Evolutionary conservation across 2,797 vertebrate species (phyloP), one percentile per base, ranked within the genome.

Genomic region (Oreonectes daqikongensis): DNA sequence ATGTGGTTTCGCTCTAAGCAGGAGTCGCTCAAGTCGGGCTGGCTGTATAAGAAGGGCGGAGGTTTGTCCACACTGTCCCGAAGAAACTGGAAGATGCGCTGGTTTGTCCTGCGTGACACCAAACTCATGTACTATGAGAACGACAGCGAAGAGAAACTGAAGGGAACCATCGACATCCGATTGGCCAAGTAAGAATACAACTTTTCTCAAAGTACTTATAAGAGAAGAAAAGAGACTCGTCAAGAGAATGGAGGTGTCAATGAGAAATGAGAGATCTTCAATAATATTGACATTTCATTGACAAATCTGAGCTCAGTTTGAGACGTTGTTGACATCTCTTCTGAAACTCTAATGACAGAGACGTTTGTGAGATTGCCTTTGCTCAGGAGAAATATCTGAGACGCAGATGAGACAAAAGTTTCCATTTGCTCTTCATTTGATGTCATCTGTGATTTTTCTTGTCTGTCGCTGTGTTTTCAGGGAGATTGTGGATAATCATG

Each of bases 1-100:
- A 96, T 97, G 95, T 97, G 96, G 96, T 97, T 97, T 89, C 93
- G 96, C 50, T 96, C 96, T 80, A 97, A 97, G 83, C 96, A 97
- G 80, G 96, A 97, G 85, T 95, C 96, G 0, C 89, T 97, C 32
- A 97, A 97, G 90, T 96, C 93, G 0, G 96, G 96, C 82, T 97
- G 96, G 96, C 93, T 97, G 63, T 95, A 96, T 83, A 97, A 97
- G 84, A 97, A 97, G 75, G 96, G 96, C 0, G 95, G 96, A 22
- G 95, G 96, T 18, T 93, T 96, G 80, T 95, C 95, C 26, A 97
- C 96, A 0, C 92, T 97, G 3, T 96, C 95, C 0, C 94, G 96
- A 44, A 93, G 96, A 74, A 97, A 96, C 92, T 97, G 96, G 96
- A 97, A 97, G 84, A 95, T 96, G 87, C 95, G 96, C 79, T 97